Percentiles rank a stretch among this genome's conserved stretches.
phyloP scores from a whole-genome alignment of 2,113 vertebrate genomes.

The Eudyptes chrysolophus region DNA sequence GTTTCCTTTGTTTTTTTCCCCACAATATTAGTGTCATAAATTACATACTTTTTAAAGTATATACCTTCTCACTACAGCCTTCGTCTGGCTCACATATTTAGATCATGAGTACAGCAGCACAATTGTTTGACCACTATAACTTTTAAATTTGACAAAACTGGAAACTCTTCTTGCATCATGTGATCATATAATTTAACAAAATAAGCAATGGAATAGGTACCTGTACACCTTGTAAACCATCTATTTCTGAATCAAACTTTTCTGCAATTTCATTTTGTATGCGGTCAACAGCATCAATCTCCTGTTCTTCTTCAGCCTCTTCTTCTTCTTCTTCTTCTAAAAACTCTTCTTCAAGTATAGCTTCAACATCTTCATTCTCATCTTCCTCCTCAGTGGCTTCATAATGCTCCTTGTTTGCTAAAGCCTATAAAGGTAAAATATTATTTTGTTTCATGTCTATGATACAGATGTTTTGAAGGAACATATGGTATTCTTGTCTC shows the following conservation, averaged over 20 bases:
- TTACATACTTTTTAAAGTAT: background rate
- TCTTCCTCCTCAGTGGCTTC: constrained; percentile 69
- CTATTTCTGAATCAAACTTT: constrained; percentile 78
- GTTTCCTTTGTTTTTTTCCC: background rate
- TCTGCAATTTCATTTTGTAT: constrained; percentile 83
- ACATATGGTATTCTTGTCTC: background rate
- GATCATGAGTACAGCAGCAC: background rate
- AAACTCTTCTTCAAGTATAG: constrained; percentile 84
- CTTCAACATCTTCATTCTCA: constrained; percentile 77
- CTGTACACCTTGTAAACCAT: constrained; percentile 70
- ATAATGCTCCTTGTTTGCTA: background rate
- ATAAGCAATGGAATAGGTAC: constrained; percentile 57
- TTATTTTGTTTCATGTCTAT: background rate
- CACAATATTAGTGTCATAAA: background rate
- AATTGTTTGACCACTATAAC: background rate
- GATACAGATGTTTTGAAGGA: background rate
- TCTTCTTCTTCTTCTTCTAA: constrained; percentile 75
- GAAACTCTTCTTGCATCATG: background rate
- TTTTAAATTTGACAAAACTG: background rate
- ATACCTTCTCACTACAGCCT: background rate
- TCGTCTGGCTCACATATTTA: background rate
- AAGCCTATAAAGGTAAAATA: constrained; percentile 39
- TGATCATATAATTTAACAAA: background rate
- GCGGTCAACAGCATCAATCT: constrained; percentile 72
- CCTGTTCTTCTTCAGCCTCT: constrained; percentile 78